phyloP scores from a whole-genome alignment of 1,140 invertebrate genomes.

The Drosophila ercepeae region DNA sequence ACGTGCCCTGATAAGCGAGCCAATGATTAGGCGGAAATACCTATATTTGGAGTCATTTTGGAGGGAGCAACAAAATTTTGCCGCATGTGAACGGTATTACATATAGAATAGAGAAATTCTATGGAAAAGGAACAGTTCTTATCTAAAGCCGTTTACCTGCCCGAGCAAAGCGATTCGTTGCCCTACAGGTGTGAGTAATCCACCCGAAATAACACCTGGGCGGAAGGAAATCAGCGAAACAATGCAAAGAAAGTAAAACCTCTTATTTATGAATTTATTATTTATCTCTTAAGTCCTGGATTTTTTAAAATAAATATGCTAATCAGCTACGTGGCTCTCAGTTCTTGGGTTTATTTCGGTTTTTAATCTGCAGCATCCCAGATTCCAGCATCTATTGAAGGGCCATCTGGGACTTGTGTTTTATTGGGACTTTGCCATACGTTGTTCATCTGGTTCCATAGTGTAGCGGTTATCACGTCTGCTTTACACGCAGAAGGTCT shows the following conservation, averaged over 20 bases:
- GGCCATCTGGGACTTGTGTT: background rate
- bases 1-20: conserved; percentile 52
- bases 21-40: conserved; percentile 27
- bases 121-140: conserved; percentile 29
- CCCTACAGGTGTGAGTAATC: conserved; percentile 32
- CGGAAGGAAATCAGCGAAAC: conserved; percentile 25
- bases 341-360: conserved; percentile 1
- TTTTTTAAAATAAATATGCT: background rate
- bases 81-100: conserved; percentile 7
- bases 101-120: conserved; percentile 4
- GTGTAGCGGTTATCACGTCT: conserved; percentile 88
- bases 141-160: conserved; percentile 11
- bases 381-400: background rate
- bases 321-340: conserved; percentile 1
- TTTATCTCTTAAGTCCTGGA: background rate
- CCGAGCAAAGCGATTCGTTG: conserved; percentile 7
- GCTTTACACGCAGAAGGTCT: conserved; percentile 88
- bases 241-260: background rate
- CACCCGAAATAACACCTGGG: conserved; percentile 33
- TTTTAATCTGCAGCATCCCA: background rate
- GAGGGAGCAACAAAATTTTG: conserved; percentile 6
- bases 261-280: conserved; percentile 11
- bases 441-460: conserved; percentile 78
- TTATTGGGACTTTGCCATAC: background rate
- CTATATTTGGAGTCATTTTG: conserved; percentile 14